Conservation (phyloP, 1,140 invertebrate genomes). For the Lasaia peninsularis region DNA sequence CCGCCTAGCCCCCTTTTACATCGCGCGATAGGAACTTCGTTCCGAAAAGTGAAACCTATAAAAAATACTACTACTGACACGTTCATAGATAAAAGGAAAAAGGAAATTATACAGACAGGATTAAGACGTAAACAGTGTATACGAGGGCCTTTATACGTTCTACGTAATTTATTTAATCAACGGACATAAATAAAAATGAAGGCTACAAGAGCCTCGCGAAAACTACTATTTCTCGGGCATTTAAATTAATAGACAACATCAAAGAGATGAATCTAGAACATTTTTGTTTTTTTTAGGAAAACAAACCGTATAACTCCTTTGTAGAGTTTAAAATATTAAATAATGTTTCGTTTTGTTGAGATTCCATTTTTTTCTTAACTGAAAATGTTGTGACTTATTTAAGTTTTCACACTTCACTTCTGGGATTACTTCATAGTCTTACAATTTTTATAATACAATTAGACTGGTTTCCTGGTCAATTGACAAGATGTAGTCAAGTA, state of each 20-base stretch:
- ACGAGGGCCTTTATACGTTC: conserved; percentile 1
- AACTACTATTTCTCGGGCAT: not conserved
- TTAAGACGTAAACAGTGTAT: conserved; percentile 1
- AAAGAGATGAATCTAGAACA: not conserved
- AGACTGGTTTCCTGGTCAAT: too few species aligned
- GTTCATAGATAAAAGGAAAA: not conserved
- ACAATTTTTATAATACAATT: too few species aligned
- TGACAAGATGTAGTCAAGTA: too few species aligned
- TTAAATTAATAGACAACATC: conserved; percentile 1
- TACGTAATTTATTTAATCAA: conserved; percentile 10
- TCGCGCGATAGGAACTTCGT: not conserved
- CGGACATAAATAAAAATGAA: conserved; percentile 9
- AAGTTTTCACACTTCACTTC: too few species aligned
- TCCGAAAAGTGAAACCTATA: too few species aligned
- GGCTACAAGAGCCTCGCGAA: not conserved
- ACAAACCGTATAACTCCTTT: not conserved
- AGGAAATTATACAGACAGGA: not conserved
- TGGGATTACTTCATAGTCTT: too few species aligned
- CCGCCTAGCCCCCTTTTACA: too few species aligned
- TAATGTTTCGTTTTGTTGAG: too few species aligned
- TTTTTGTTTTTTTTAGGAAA: not conserved
- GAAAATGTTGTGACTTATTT: too few species aligned
- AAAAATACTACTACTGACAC: too few species aligned
- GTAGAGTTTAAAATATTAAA: too few species aligned
- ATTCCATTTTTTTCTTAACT: too few species aligned